Evolutionary conservation across 2,888 invertebrate species (phyloP).

Genomic region (Tetranychus piercei): DNA sequence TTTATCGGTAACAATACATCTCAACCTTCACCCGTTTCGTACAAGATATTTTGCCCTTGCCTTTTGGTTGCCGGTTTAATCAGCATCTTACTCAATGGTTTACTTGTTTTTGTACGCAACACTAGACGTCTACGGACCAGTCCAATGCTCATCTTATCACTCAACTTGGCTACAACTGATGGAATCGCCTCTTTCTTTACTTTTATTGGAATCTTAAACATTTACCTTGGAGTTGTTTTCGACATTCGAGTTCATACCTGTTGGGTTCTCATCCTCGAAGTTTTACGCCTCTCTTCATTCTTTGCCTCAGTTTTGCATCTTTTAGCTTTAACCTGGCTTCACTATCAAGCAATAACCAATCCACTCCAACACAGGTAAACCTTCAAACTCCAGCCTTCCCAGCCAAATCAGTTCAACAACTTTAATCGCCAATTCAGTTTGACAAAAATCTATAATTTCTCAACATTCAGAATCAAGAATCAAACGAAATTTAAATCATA

Average conservation of each 20-base stretch:
- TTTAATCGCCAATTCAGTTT: background rate
- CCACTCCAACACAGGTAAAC: slow-evolving; percentile 41
- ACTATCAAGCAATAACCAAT: slow-evolving; percentile 45
- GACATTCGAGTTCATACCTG: slow-evolving; percentile 29
- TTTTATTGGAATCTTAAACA: slow-evolving; percentile 40
- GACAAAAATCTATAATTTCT: too few relatives aligned
- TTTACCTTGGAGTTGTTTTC: slow-evolving; percentile 35
- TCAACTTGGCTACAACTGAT: slow-evolving; percentile 43
- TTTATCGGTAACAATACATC: background rate
- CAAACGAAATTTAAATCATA: too few relatives aligned
- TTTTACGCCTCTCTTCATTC: slow-evolving; percentile 41
- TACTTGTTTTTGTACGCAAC: slow-evolving; percentile 18
- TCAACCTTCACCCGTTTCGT: background rate
- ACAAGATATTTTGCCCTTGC: background rate
- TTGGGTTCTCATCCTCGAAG: slow-evolving; percentile 31
- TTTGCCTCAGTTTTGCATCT: slow-evolving; percentile 46
- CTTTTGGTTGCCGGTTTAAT: slow-evolving; percentile 12
- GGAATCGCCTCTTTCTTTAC: slow-evolving; percentile 40
- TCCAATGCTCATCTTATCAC: slow-evolving; percentile 40
- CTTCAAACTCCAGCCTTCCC: background rate
- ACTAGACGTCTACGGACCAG: slow-evolving; percentile 28
- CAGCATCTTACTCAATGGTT: slow-evolving; percentile 18
- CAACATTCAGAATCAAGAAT: too few relatives aligned
- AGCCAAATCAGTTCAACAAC: background rate
- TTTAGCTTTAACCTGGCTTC: slow-evolving; percentile 45